Evolutionary conservation across 1,140 invertebrate genomes (phyloP).

Genomic region (Asobara japonica): DNA sequence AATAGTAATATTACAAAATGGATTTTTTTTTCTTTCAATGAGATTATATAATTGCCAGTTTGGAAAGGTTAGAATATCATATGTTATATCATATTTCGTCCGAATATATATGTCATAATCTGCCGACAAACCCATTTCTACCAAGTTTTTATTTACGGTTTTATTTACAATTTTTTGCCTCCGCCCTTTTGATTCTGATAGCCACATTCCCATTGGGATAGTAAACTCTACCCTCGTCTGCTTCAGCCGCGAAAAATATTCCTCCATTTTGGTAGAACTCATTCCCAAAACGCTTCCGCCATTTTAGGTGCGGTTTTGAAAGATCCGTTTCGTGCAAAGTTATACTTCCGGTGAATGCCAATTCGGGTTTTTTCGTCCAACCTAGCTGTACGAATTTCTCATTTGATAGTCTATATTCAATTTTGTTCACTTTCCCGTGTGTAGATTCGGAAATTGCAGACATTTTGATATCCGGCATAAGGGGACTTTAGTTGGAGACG

Average conservation of each 20-base stretch:
- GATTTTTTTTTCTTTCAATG: too few species aligned
- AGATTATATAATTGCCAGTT: too few species aligned
- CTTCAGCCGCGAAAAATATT: slow-evolving; percentile 37
- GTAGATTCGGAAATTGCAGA: too few species aligned
- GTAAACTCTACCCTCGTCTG: slow-evolving; percentile 42
- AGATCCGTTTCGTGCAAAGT: slow-evolving; percentile 33
- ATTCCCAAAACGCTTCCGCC: slow-evolving; percentile 23
- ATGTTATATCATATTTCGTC: background rate
- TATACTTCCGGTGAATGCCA: slow-evolving; percentile 42
- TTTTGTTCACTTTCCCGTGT: slow-evolving; percentile 47
- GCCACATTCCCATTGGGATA: slow-evolving; percentile 47
- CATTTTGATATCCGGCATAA: too few species aligned
- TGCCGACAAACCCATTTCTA: background rate
- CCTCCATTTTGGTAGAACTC: slow-evolving; percentile 39
- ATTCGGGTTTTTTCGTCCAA: slow-evolving; percentile 46
- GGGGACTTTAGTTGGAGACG: too few species aligned
- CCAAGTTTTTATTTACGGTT: too few species aligned
- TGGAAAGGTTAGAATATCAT: too few species aligned
- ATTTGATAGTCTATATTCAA: slow-evolving; percentile 56
- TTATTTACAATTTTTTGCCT: slow-evolving; percentile 52
- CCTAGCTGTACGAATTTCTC: slow-evolving; percentile 43
- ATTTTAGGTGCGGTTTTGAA: slow-evolving; percentile 43
- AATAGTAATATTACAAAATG: too few species aligned
- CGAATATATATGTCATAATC: background rate
- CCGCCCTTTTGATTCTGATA: slow-evolving; percentile 34